phyloP scores from a whole-genome alignment of 2,113 vertebrate species.

The Nycticorax nycticorax region DNA sequence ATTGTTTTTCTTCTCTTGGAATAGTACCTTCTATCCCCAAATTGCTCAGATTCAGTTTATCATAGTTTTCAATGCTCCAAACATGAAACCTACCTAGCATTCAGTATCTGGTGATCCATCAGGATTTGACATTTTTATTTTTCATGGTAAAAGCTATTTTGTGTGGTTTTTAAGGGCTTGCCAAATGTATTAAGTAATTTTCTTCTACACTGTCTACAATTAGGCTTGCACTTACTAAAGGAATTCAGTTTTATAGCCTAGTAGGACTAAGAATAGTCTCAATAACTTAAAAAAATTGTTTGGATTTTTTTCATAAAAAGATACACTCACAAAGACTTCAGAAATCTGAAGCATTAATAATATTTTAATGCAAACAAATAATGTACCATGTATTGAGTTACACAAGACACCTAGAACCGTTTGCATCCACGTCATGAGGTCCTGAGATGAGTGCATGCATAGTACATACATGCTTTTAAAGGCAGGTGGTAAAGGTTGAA shows the following conservation, averaged over 20 bases:
- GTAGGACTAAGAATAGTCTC: background rate
- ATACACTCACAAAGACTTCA: background rate
- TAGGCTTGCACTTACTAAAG: background rate
- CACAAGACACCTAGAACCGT: background rate
- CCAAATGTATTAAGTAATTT: background rate
- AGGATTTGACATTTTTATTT: background rate
- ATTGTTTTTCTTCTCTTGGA: background rate
- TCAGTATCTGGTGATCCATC: background rate
- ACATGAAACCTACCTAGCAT: background rate
- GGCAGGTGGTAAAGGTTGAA: background rate
- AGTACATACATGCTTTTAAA: accelerated
- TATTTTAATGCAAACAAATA: background rate
- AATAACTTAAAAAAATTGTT: background rate
- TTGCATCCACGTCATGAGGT: background rate
- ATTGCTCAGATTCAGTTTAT: background rate
- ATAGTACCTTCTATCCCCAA: background rate
- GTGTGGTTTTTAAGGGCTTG: background rate
- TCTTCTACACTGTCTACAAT: background rate
- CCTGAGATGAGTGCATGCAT: accelerated
- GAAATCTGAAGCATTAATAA: background rate
- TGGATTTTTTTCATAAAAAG: background rate
- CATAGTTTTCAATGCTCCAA: background rate
- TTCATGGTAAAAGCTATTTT: background rate
- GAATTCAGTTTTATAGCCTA: background rate
- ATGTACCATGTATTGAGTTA: background rate